These are phyloP conservation scores for Teinopalpus imperialis DNA, from an alignment of 2,888 invertebrate species.

Conservation along the genomic window DNA sequence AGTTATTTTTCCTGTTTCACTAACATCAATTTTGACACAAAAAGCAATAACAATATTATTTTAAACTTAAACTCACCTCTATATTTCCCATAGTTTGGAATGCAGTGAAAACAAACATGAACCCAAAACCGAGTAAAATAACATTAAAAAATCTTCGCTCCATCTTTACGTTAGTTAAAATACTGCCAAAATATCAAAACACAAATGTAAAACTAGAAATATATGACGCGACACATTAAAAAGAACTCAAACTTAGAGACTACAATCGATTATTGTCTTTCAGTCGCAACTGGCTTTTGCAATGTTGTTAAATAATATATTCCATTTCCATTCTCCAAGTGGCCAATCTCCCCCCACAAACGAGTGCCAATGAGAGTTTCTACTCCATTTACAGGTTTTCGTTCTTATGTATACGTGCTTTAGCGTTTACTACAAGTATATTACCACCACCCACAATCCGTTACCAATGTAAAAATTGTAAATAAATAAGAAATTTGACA, in stretches of 20 bases:
- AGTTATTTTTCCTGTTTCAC: no score
- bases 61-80: slow-evolving; percentile 85
- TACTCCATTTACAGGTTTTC: slow-evolving; percentile 26
- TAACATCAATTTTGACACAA: no score
- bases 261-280: slow-evolving; percentile 26
- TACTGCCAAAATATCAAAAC: slow-evolving; percentile 5
- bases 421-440: slow-evolving; percentile 8
- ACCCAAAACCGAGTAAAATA: slow-evolving; percentile 93
- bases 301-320: slow-evolving; percentile 36
- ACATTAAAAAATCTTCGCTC: slow-evolving; percentile 92
- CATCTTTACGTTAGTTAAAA: slow-evolving; percentile 47
- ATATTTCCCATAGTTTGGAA: slow-evolving; percentile 99
- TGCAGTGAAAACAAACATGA: slow-evolving; percentile 98
- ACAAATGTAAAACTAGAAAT: slow-evolving; percentile 31
- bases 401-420: slow-evolving; percentile 26
- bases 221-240: slow-evolving; percentile 12
- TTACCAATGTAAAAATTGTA: slow-evolving; percentile 11
- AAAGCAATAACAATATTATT: no score
- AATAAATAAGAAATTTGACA: slow-evolving; percentile 19
- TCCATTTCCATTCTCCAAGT: slow-evolving; percentile 38
- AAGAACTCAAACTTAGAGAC: slow-evolving; percentile 9
- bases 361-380: slow-evolving; percentile 31
- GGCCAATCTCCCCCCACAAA: slow-evolving; percentile 36
- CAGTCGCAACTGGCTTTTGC: slow-evolving; percentile 34
- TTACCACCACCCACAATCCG: background rate